Base-by-base conservation (phyloP, 2,888 invertebrate species). In the Oscheius sp. region DNA sequence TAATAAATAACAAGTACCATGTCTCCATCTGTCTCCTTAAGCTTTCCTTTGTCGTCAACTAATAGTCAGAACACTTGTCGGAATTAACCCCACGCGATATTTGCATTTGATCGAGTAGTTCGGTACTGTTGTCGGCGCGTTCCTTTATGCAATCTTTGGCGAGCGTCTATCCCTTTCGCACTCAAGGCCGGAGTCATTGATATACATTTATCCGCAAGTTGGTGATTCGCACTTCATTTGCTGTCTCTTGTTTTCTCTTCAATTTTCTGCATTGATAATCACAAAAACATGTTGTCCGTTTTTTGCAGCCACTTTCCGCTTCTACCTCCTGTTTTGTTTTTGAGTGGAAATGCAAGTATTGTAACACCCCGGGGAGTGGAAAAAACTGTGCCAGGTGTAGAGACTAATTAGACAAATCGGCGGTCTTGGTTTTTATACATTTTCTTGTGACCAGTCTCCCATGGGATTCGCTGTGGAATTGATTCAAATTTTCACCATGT, bases 181-280 rank as follows among this genome's bases (percentile, higher is more conserved):
- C 61, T 29, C 61, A 61, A 61, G 61, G 61, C 42, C 61, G n/a
- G 45, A 45, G 61, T 61, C 61, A 61, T 45, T 61, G 61, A 61
- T 61, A 61, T 55, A 55, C 55, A 55, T 33, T 23, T 61, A 29
- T 25, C 61, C 61, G 61, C 31, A 8, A 39, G 42, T 61, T 61
- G 61, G 25, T 27, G 27, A 45, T 31, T 53, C 31, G 15, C 27
- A 53, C 55, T 29, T 52, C 52, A 55, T 55, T 55, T 34, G 34
- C 34, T 34, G 4, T 10, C 33, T 42, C 3, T n/a, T 17, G 15
- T 15, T 42, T 6, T 42, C 15, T 17, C 12, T 37, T 15, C 37
- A 10, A 8, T 37, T 37, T 8, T 37, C 15, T 37, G 15, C 37
- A 8, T 37, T 10, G 37, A 37, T 37, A 8, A 10, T 48, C 20